Percentiles rank a stretch among this genome's conserved stretches.
Evolutionary conservation across 2,888 invertebrate genomes (phyloP).

Genomic region (Ichneumoninae sp.): DNA sequence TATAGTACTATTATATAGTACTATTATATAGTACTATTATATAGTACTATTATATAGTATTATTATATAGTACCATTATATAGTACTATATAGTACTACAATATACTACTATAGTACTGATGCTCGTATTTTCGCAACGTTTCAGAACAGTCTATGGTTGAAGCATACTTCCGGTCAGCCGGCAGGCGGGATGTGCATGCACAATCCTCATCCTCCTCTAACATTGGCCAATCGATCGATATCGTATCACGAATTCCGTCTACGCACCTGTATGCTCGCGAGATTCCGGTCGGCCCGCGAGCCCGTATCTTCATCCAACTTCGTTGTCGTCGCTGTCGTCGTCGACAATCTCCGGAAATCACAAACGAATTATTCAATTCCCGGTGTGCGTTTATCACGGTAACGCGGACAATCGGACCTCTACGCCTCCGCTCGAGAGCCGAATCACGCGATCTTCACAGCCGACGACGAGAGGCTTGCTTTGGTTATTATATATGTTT

Average conservation of each 20-base stretch:
- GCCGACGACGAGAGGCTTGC: conserved; percentile 34
- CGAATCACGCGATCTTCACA: conserved; percentile 55
- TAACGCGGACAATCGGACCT: neutral
- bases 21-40: no score
- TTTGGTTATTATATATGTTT: neutral
- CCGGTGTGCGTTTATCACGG: neutral
- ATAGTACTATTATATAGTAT: no score
- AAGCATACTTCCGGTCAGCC: neutral
- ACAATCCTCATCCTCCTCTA: neutral
- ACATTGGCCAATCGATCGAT: conserved; percentile 9
- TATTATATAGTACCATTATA: no score
- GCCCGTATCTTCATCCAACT: conserved; percentile 3
- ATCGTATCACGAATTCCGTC: neutral
- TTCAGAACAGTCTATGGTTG: neutral
- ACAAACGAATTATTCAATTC: conserved; percentile 15
- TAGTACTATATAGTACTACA: no score
- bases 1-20: no score
- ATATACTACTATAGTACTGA: neutral
- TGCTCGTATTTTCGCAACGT: neutral
- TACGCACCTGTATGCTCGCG: conserved; percentile 3
- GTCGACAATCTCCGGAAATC: conserved; percentile 12
- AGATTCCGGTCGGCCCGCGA: neutral
- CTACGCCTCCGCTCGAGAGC: neutral
- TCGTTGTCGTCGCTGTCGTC: neutral
- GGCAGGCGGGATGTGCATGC: neutral